Evolutionary conservation across 2,888 invertebrate genomes (phyloP), one percentile per base, ranked within the genome.

Genomic region (Dasypolia templi): DNA sequence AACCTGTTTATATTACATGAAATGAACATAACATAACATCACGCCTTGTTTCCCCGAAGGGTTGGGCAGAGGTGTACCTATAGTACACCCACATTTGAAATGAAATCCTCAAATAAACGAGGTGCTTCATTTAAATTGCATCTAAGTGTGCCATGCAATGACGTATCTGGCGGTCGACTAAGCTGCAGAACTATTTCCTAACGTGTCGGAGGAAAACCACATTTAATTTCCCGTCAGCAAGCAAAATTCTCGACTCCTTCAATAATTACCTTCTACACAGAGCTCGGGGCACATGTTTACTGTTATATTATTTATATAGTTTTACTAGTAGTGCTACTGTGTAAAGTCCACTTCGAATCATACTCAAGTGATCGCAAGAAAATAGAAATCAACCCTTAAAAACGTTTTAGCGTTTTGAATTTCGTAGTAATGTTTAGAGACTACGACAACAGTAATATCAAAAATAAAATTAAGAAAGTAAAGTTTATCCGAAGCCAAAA

Each of bases 201-300:
- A 42, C 2, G 6, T 22, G n/a, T 59, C n/a, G 29, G 59, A 44
- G 44, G 26, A 56, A 68, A 44, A 12, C 63, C 73, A 46, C 63
- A 42, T 67, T 59, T 14, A 46, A 59, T 75, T 75, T 46, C 7
- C 46, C 1, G 44, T 17, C 2, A n/a, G 35, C 59, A 11, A 35
- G 51, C 42, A 29, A 22, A 39, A 42, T 62, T 61, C 35, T 29
- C 5, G 22, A 29, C 11, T 3, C 39, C n/a, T 35, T 61, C 26
- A 35, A 35, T 59, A 39, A 26, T 39, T 59, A 5, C 4, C n/a
- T 42, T 6, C 42, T 39, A 26, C 11, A 61, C 17, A 39, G 9
- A 39, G 35, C 35, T 59, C 9, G 4, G 12, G 14, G 11, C 39
- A 39, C 17, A 39, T 42, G 1, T 61, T 6, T n/a, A n/a, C n/a